These are phyloP conservation scores for Parapristionchus giblindavisi DNA, from an alignment of 2,888 invertebrate genomes.

Conservation along the genomic window DNA sequence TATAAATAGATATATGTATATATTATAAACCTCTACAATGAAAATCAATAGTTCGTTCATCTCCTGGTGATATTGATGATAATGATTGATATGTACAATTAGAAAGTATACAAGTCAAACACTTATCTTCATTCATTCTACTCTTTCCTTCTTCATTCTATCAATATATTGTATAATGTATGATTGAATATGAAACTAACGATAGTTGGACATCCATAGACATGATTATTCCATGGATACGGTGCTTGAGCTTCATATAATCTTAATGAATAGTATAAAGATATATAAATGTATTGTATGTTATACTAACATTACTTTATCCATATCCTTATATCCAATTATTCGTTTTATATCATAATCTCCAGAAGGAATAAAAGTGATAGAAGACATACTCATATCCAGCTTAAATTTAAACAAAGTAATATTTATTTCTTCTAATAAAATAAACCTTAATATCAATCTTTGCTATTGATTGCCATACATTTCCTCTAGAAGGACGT, in stretches of 20 bases:
- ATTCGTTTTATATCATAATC: background rate
- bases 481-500: background rate
- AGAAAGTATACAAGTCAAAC: background rate
- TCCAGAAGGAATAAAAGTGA: background rate
- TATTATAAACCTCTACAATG: background rate
- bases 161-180: background rate
- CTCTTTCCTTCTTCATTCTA: background rate
- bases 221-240: background rate
- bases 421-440: background rate
- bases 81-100: constrained; percentile 1
- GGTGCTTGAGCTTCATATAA: constrained; percentile 5
- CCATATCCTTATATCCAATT: background rate
- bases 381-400: background rate
- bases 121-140: background rate
- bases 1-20: background rate
- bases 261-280: background rate
- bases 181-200: background rate
- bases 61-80: background rate
- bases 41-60: background rate
- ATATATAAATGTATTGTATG: background rate
- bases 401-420: background rate
- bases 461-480: background rate
- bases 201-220: background rate
- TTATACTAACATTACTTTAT: background rate
- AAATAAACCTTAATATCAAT: background rate